Conservation (phyloP, 1,140 invertebrate genomes). For the Colletes gigas region DNA sequence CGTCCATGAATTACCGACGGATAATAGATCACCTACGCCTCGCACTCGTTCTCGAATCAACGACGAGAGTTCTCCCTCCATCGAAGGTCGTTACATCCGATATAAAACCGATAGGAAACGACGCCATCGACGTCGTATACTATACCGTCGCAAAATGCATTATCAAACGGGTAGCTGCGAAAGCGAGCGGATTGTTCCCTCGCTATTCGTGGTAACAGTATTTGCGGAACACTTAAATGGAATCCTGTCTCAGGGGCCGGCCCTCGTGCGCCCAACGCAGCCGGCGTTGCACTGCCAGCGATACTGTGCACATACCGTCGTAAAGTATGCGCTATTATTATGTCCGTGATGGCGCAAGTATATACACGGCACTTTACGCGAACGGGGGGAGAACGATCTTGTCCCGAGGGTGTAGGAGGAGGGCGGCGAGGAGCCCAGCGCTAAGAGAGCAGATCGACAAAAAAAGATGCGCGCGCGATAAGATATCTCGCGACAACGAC, state of each 20-base stretch:
- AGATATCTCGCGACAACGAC: neutral
- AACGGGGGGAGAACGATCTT: neutral
- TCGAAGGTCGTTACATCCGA: constrained; percentile 41
- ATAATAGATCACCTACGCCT: neutral
- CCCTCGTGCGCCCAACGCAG: constrained; percentile 16
- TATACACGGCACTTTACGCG: constrained; percentile 49
- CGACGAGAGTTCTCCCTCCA: neutral
- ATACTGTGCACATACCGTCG: constrained; percentile 49
- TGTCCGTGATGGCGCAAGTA: constrained; percentile 44
- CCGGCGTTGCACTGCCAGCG: constrained; percentile 22
- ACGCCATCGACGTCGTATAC: constrained; percentile 38
- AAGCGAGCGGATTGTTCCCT: constrained; percentile 58
- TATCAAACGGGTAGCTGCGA: constrained; percentile 52
- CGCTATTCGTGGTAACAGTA: constrained; percentile 63
- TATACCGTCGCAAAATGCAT: constrained; percentile 47
- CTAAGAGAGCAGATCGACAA: neutral
- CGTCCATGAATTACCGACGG: neutral
- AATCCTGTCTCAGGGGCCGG: constrained; percentile 48
- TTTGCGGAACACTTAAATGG: constrained; percentile 69
- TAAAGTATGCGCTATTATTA: constrained; percentile 63
- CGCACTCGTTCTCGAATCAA: neutral
- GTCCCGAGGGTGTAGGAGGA: neutral
- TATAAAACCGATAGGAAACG: constrained; percentile 61
- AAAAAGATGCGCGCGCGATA: neutral
- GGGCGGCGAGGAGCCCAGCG: neutral